Base-by-base conservation (phyloP, 1,140 invertebrate genomes). In the Drosophila persimilis region DNA sequence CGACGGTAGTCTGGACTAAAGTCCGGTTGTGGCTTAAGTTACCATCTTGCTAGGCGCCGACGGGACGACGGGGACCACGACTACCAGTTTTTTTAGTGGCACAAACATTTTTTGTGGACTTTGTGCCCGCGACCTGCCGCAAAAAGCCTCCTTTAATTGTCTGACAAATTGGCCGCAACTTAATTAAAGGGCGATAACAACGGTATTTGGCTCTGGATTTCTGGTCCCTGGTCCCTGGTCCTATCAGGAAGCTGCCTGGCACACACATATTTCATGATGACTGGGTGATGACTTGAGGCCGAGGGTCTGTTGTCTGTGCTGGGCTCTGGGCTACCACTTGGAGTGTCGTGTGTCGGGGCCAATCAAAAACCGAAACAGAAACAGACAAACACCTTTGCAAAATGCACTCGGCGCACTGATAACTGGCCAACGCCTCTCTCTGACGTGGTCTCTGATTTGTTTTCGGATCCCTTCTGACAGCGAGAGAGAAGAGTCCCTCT, bases 101-200 rank as follows among this genome's bases (percentile, higher is more conserved):
- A 48, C 62, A 39, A 13, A 39, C 7, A 41, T 67, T 56, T 60
- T 60, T 51, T 57, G 43, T 54, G 57, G 60, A 65, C 48, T 73
- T 77, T 57, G 26, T 50, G 39, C 39, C 63, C 35, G 57, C 73
- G 63, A 85, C 80, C 77, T 80, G 80, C 80, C 76, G 67, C 80
- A 84, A 85, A 48, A 61, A 55, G 8, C 31, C 48, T 24, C 65
- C 44, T 72, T 86, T 78, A 86, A 88, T 88, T 86, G 74, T 88
- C 83, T 86, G 83, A 86, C 81, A 86, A 86, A 86, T 86, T 86
- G 83, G 78, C 72, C 54, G 83, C 81, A 88, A 88, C 83, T 86
- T 86, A 86, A 86, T 86, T 86, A 86, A 77, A 73, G 73, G 78
- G 62, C 73, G 77, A 88, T 85, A 88, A 80, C 39, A 43, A 29